Evolutionary conservation across 2,113 vertebrate genomes (phyloP).

Genomic region (Gopherus flavomarginatus): DNA sequence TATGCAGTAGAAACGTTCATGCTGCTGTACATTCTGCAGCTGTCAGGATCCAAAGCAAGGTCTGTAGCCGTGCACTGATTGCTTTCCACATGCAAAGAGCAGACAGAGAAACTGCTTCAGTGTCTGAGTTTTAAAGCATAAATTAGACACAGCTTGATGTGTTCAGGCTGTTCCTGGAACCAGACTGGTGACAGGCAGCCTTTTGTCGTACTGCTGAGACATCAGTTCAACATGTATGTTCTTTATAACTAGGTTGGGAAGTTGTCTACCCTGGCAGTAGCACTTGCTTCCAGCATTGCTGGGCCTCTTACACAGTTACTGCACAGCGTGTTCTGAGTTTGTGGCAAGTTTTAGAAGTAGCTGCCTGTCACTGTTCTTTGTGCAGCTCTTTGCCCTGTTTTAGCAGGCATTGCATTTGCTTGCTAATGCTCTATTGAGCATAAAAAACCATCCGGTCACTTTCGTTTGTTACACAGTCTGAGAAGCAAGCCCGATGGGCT

Average conservation of each 20-base stretch:
- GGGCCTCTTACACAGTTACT: not conserved
- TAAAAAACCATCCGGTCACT: not conserved
- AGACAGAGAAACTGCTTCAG: not conserved
- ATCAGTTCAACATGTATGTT: not conserved
- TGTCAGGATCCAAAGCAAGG: not conserved
- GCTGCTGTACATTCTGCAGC: not conserved
- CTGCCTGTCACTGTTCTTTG: not conserved
- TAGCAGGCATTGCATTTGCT: not conserved
- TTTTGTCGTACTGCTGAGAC: not conserved
- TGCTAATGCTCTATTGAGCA: not conserved
- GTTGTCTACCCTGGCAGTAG: not conserved
- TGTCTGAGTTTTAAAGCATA: not conserved
- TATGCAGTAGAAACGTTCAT: rapidly evolving
- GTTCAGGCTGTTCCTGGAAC: not conserved
- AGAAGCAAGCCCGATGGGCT: not conserved
- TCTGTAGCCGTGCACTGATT: not conserved
- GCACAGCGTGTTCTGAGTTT: not conserved
- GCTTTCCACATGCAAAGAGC: not conserved
- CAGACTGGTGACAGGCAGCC: not conserved
- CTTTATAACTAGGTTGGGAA: not conserved
- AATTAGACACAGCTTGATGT: not conserved
- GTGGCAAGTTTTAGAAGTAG: not conserved
- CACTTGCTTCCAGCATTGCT: not conserved
- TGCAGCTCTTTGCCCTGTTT: not conserved
- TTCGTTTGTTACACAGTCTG: not conserved